Conservation (phyloP, 2,888 invertebrate species). For the Spicauda simplicius region DNA sequence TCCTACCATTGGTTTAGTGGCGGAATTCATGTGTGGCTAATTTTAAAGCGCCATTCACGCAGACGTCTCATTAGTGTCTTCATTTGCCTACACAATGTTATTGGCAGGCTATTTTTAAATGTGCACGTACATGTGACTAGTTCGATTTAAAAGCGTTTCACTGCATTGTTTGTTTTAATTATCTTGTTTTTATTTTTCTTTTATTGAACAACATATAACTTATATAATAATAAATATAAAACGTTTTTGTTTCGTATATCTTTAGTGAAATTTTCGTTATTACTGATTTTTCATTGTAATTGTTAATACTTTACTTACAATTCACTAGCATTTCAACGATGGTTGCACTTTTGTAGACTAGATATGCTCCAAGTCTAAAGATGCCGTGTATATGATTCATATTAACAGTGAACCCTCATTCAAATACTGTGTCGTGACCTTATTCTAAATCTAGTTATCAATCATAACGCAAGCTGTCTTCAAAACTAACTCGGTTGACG, state of each 20-base stretch:
- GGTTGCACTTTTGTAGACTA: no score
- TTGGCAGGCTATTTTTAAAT: slow-evolving; percentile 66
- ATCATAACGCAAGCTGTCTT: slow-evolving; percentile 41
- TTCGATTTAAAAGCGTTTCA: slow-evolving; percentile 29
- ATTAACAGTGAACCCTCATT: slow-evolving; percentile 5
- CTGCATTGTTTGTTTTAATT: slow-evolving; percentile 26
- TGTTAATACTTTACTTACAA: neutral
- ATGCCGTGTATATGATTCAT: neutral
- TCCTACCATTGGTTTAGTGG: slow-evolving; percentile 13
- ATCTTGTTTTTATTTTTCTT: neutral
- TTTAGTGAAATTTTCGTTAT: no score
- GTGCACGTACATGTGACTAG: slow-evolving; percentile 44
- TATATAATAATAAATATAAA: no score
- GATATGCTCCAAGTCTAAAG: neutral
- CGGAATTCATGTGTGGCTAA: slow-evolving; percentile 55
- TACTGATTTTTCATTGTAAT: neutral
- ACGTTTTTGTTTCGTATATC: no score
- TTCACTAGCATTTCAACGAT: neutral
- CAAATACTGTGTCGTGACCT: slow-evolving; percentile 24
- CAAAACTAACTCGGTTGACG: slow-evolving; percentile 46
- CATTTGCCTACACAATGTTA: slow-evolving; percentile 66
- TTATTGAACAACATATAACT: neutral
- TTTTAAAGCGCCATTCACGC: slow-evolving; percentile 60
- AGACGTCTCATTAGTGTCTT: slow-evolving; percentile 71
- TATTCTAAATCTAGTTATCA: slow-evolving; percentile 38